Base-by-base conservation (phyloP, 2,888 invertebrate genomes). In the Chymomyza amoena region DNA sequence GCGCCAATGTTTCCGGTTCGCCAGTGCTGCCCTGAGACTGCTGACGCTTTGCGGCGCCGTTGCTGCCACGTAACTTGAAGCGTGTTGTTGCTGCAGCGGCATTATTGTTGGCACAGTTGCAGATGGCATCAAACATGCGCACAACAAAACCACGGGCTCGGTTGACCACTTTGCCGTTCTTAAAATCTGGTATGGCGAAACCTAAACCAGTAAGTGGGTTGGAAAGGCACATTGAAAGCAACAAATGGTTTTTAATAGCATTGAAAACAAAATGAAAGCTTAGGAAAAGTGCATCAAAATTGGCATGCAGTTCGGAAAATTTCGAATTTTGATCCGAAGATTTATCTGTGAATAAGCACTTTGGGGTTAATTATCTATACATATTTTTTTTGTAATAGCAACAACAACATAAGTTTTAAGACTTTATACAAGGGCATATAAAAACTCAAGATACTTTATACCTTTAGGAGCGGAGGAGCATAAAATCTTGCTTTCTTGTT, bases 101-200 rank as follows among this genome's bases (percentile, higher is more conserved):
- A 93, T 85, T 85, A 70, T 78, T 84, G 82, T 94, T 94, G 70
- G 94, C 94, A 84, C 94, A 94, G 91, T 94, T 94, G 91, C 94
- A 94, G 61, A 94, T 93, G 6, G 94, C 93, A 89, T 94, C 94
- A 80, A 94, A 94, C 89, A 94, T 92, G 72, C 94, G 93, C 64
- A 94, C 92, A 13, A 94, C 93, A 83, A 94, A 93, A 52, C 94
- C 94, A 52, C 94, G 92, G 36, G 94, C 94, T 20, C 94, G 92
- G 76, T 91, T 92, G 2, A 94, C 94, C 70, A 94, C 91, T 76
- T 94, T 93, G 76, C 90, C 91, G 89, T 93, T 93, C 91, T 94
- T 94, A 88, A 94, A 85, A 90, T 91, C 92, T 88, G 91, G 86
- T 87, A 91, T 90, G 80, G 90, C 87, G 80, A 90, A 91, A 89